Conservation (phyloP, 92 coral and sea anemone species). For the Umimayanthus chanpuru region DNA sequence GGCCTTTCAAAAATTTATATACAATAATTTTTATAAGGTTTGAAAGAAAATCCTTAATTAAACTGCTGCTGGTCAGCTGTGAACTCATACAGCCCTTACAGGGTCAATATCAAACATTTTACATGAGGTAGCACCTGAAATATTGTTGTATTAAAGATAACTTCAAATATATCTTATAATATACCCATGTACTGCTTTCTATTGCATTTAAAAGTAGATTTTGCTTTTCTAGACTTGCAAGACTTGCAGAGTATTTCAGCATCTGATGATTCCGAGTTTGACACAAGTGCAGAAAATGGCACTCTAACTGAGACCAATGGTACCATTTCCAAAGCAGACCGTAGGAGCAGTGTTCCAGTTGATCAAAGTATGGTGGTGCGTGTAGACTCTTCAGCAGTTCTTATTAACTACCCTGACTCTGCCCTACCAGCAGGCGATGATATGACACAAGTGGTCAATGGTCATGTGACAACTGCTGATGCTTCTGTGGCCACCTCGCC, state of each 20-base stretch:
- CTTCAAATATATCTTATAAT: no score
- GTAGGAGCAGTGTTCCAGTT: not conserved
- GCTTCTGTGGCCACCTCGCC: slow-evolving; percentile 11
- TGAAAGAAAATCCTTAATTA: no score
- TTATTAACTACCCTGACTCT: slow-evolving; percentile 22
- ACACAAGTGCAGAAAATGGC: slow-evolving; percentile 3
- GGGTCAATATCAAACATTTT: no score
- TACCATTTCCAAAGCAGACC: not conserved
- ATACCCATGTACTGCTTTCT: no score
- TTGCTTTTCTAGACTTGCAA: slow-evolving; percentile 21
- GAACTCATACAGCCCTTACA: no score
- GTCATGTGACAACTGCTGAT: slow-evolving; percentile 1
- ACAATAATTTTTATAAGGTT: no score
- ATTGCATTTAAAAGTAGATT: not conserved
- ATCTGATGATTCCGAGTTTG: slow-evolving; percentile 19
- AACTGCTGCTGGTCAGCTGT: no score
- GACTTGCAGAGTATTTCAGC: slow-evolving; percentile 41
- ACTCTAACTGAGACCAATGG: not conserved
- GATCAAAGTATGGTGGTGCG: slow-evolving; percentile 33
- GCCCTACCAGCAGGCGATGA: not conserved
- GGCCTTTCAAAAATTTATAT: no score
- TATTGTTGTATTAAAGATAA: no score
- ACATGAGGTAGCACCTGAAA: no score
- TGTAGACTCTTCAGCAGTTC: slow-evolving; percentile 38
- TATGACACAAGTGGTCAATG: not conserved